Conservation (phyloP, 1,140 invertebrate species). For the Drosophila novamexicana region DNA sequence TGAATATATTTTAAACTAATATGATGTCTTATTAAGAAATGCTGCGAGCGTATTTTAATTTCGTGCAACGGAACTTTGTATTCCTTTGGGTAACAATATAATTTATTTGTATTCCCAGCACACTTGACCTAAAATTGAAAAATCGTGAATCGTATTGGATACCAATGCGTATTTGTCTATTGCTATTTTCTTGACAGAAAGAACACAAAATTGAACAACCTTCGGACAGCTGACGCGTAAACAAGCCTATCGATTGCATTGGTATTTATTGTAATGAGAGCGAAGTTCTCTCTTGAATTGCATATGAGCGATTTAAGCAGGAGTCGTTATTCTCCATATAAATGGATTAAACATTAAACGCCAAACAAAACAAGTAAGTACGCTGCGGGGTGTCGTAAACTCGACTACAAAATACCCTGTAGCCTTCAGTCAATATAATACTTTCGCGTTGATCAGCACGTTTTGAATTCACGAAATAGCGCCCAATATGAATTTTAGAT, state of each 20-base stretch:
- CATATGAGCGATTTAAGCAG: background rate
- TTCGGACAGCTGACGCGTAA: conserved; percentile 50
- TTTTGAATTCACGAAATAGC: no score
- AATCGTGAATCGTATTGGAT: conserved; percentile 21
- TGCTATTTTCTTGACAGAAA: conserved; percentile 26
- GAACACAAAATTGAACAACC: conserved; percentile 49
- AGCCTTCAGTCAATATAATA: no score
- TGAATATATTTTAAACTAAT: background rate
- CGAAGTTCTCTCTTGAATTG: conserved; percentile 9
- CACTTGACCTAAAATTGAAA: conserved; percentile 70
- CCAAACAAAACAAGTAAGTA: no score
- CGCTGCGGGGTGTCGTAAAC: no score
- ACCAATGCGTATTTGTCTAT: conserved; percentile 36
- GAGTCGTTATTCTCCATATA: background rate
- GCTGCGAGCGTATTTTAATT: background rate
- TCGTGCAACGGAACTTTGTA: background rate
- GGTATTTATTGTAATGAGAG: conserved; percentile 61
- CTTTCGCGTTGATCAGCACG: no score
- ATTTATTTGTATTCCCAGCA: conserved; percentile 49
- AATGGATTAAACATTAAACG: background rate
- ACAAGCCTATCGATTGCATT: conserved; percentile 29
- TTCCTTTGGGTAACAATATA: background rate
- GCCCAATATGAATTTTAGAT: no score
- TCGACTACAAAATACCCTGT: no score
- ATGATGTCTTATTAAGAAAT: background rate